Evolutionary conservation across 2,113 vertebrate genomes (phyloP).

Genomic region (human): GRCh38 chr5:164662501-164663000

Average conservation of each 20-base stretch:
- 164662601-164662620: slow-evolving; percentile 15
- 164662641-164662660: slow-evolving; percentile 41
- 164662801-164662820: slow-evolving; percentile 56
- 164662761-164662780: slow-evolving; percentile 48
- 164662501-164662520: background rate
- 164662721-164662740: slow-evolving; percentile 65
- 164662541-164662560: slow-evolving; percentile 17
- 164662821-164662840: slow-evolving; percentile 61
- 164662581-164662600: slow-evolving; percentile 44
- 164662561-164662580: background rate
- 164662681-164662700: slow-evolving; percentile 39
- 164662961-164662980: background rate
- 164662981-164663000: background rate
- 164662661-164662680: slow-evolving; percentile 48
- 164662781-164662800: slow-evolving; percentile 73
- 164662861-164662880: slow-evolving; percentile 26
- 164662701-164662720: slow-evolving; percentile 72
- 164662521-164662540: background rate
- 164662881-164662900: slow-evolving; percentile 8
- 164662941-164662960: slow-evolving; percentile 4
- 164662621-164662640: slow-evolving; percentile 61
- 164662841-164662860: slow-evolving; percentile 18
- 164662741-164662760: slow-evolving; percentile 64
- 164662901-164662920: slow-evolving; percentile 51
- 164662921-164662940: background rate